Percentiles rank a stretch among this genome's conserved stretches.
These are phyloP conservation scores for Leptopilina drosophilae DNA, from an alignment of 2,888 invertebrate genomes.

Conservation along the genomic window DNA sequence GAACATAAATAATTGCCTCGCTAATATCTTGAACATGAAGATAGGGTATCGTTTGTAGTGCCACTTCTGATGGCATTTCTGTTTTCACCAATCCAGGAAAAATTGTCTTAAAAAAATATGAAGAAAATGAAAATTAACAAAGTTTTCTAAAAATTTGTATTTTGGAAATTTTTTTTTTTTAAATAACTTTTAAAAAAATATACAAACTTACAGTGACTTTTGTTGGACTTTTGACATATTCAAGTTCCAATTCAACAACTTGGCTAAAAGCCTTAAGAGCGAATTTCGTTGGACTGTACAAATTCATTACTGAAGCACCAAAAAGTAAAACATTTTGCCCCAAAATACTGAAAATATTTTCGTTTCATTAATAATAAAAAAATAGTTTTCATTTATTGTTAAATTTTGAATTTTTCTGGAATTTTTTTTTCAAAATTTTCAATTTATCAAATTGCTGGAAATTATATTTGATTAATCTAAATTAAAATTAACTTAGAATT, in stretches of 20 bases:
- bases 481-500: too few species aligned
- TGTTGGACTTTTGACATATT: slow-evolving; percentile 45
- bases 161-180: too few species aligned
- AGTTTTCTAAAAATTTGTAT: too few species aligned
- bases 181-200: not conserved
- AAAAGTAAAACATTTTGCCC: slow-evolving; percentile 28
- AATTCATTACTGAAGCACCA: not conserved
- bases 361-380: not conserved
- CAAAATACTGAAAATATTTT: slow-evolving; percentile 39
- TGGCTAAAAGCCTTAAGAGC: slow-evolving; percentile 78
- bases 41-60: slow-evolving; percentile 48
- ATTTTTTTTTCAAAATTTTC: too few species aligned
- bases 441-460: too few species aligned
- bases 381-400: not conserved
- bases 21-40: slow-evolving; percentile 60
- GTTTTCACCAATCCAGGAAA: slow-evolving; percentile 73
- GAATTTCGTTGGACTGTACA: slow-evolving; percentile 79
- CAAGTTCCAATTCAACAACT: slow-evolving; percentile 72
- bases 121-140: too few species aligned
- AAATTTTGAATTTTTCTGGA: too few species aligned
- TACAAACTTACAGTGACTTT: slow-evolving; percentile 47
- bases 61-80: slow-evolving; percentile 53
- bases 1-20: slow-evolving; percentile 60
- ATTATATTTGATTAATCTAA: too few species aligned
- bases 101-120: slow-evolving; percentile 63